phyloP scores from a whole-genome alignment of 53 echinoderm and acorn worm genomes.

The Holothuria scabra region DNA sequence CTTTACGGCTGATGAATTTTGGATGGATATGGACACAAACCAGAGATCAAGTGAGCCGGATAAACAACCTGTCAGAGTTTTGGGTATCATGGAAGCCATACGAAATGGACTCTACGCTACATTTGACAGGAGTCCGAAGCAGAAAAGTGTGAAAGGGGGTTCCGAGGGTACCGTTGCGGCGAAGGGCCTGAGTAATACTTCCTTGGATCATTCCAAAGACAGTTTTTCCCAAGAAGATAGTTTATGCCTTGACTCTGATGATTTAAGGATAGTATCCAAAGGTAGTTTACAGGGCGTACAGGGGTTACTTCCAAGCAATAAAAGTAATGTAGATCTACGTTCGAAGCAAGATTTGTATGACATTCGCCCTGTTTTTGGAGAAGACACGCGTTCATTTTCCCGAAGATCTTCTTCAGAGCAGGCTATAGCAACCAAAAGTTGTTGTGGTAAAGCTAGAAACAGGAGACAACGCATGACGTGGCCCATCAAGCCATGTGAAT shows the following conservation, averaged over 20 bases:
- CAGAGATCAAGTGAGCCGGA: not conserved
- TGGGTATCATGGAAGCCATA: slow-evolving; percentile 36
- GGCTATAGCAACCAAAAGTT: not conserved
- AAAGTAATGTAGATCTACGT: too few relatives aligned
- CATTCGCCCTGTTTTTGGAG: slow-evolving; percentile 17
- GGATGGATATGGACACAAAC: not conserved
- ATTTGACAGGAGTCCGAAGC: not conserved
- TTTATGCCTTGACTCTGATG: too few relatives aligned
- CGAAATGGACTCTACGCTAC: slow-evolving; percentile 6
- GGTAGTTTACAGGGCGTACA: too few relatives aligned
- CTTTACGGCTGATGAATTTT: slow-evolving; percentile 29
- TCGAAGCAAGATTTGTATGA: not conserved
- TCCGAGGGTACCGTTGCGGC: not conserved
- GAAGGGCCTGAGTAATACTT: too few relatives aligned
- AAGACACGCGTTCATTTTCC: slow-evolving; percentile 8
- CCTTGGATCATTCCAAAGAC: too few relatives aligned
- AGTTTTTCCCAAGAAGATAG: too few relatives aligned
- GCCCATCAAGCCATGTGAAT: not conserved
- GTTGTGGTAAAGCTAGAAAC: not conserved
- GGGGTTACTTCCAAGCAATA: too few relatives aligned
- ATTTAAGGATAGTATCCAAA: too few relatives aligned
- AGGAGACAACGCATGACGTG: slow-evolving; percentile 14
- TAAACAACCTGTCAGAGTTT: not conserved
- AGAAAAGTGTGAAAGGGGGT: not conserved
- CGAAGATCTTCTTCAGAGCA: slow-evolving; percentile 22